phyloP scores from a whole-genome alignment of 2,888 invertebrate genomes.

The Orchestes rusci region DNA sequence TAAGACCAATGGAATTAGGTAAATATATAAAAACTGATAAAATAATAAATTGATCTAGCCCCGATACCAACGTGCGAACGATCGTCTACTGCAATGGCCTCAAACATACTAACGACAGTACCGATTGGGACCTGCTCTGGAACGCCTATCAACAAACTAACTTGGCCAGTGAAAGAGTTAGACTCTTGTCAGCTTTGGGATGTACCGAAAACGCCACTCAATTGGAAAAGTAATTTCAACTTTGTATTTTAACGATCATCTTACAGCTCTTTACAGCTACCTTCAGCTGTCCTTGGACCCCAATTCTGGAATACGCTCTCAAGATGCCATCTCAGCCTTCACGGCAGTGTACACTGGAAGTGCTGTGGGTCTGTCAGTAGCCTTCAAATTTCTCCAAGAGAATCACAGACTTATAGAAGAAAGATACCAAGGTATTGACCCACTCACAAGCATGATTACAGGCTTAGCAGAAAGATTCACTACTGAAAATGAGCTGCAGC shows the following conservation, averaged over 20 bases:
- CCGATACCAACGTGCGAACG: constrained; percentile 57
- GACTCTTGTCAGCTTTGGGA: constrained; percentile 59
- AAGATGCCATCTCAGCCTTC: constrained; percentile 45
- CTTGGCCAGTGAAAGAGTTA: constrained; percentile 62
- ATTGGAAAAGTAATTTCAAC: constrained; percentile 46
- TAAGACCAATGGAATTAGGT: constrained; percentile 17
- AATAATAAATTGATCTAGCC: constrained; percentile 36
- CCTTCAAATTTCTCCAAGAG: constrained; percentile 47
- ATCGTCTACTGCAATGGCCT: constrained; percentile 72
- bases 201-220: constrained; percentile 54
- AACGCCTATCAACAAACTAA: constrained; percentile 45
- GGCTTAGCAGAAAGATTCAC: constrained; percentile 27
- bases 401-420: constrained; percentile 40
- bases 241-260: not conserved
- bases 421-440: constrained; percentile 25
- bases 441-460: constrained; percentile 21
- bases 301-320: constrained; percentile 42
- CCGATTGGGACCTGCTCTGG: constrained; percentile 61
- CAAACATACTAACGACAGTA: constrained; percentile 48
- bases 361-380: constrained; percentile 47
- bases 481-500: constrained; percentile 11
- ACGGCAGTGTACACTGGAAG: constrained; percentile 46
- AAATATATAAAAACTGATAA: not conserved
- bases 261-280: constrained; percentile 28
- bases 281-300: constrained; percentile 29